phyloP scores from a whole-genome alignment of 2,888 invertebrate genomes.

The Folsomia manolachei region DNA sequence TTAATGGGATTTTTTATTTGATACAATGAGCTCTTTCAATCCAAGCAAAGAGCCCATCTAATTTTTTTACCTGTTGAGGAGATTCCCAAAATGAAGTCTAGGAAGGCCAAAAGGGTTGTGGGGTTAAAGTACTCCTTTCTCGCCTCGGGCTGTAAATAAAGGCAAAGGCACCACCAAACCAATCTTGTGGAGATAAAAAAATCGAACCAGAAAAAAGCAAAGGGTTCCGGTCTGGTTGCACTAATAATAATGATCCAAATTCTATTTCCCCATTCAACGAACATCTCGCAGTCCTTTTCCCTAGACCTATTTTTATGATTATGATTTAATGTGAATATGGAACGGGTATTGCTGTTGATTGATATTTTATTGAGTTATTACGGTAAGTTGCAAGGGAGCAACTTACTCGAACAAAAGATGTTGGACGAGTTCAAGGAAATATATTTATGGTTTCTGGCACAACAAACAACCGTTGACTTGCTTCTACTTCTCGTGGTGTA shows the following conservation, averaged over 20 bases:
- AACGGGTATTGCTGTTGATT: not conserved
- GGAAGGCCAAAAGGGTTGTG: constrained; percentile 15
- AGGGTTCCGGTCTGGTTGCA: constrained; percentile 2
- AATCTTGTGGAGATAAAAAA: no score
- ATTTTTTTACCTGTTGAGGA: constrained; percentile 17
- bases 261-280: not conserved
- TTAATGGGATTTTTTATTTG: constrained; percentile 21
- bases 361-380: constrained; percentile 8
- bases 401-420: not conserved
- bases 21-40: not conserved
- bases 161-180: no score
- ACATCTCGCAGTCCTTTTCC: no score
- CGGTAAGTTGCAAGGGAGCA: no score
- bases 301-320: constrained; percentile 7
- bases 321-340: not conserved
- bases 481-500: not conserved
- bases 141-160: constrained; percentile 2
- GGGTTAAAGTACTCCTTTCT: constrained; percentile 17
- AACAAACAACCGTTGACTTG: not conserved
- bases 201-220: not conserved
- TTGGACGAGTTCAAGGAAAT: constrained; percentile 1
- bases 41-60: not conserved
- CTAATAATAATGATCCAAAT: not conserved
- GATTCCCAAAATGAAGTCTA: not conserved
- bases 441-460: not conserved